Base-by-base conservation (phyloP, 2,888 invertebrate species). In the Eristalinus sepulchralis region DNA sequence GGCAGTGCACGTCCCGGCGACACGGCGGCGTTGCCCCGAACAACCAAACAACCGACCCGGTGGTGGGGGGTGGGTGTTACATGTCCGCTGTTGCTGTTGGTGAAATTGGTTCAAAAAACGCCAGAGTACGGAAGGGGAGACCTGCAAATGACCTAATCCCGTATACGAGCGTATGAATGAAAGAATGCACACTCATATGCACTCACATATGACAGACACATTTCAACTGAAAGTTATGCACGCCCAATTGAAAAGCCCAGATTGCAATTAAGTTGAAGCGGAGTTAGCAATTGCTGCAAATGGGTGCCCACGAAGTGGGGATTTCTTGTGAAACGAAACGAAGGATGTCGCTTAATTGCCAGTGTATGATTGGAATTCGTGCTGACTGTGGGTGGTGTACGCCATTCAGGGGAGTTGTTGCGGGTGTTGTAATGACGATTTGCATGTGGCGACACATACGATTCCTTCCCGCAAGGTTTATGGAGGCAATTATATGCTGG, bases 301-400 rank as follows among this genome's bases (percentile, higher is more conserved):
- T 59, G 63, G 2, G 33, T 5, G 24, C 33, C 63, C 62, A 20
- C 34, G 34, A 11, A 11, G 57, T 22, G 57, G 24, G 24, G 17
- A 72, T 36, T 68, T 73, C 73, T 33, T 59, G 63, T 24, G 22
- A 80, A 80, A 53, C 59, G 59, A 80, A 80, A 66, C 53, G 53
- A 72, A 80, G 53, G 66, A 67, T 36, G 17, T 66, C 53, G 62
- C 17, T 80, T 73, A 73, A 80, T 80, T 73, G 80, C 55, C 20
- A 60, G 36, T 24, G 24, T 67, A 55, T 53, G 36, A 47, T 73
- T 47, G n/a, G 1, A 20, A 13, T 39, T 73, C 73, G 72, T 71
- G 78, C 64, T 72, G 13, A 22, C 22, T 24, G 31, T 62, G 31
- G 31, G 9, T 17, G 47, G 34, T 27, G 72, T 67, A 66, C 60